These are phyloP conservation scores for Lapara coniferarum DNA, from an alignment of 2,888 invertebrate genomes.

Conservation along the genomic window DNA sequence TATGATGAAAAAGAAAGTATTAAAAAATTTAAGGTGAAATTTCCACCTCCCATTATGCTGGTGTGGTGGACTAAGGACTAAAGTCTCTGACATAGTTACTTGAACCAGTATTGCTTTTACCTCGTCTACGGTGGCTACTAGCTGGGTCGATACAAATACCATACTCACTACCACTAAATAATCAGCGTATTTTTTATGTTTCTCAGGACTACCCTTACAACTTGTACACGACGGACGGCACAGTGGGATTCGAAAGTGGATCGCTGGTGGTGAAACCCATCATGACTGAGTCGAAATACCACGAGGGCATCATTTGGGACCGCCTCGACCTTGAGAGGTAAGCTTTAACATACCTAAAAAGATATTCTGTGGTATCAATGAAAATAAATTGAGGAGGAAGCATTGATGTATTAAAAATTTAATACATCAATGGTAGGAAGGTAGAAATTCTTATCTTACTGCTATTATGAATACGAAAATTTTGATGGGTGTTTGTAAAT, in stretches of 20 bases:
- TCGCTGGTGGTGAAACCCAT: constrained; percentile 85
- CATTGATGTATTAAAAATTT: no score
- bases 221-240: constrained; percentile 84
- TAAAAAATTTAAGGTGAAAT: no score
- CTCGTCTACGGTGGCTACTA: neutral
- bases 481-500: no score
- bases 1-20: neutral
- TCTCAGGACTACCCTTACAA: constrained; percentile 87
- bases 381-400: no score
- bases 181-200: constrained; percentile 32
- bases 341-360: constrained; percentile 26
- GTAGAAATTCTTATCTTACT: no score
- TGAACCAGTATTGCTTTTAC: neutral
- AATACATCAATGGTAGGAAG: no score
- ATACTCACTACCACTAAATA: neutral
- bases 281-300: constrained; percentile 74
- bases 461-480: no score
- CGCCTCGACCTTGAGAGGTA: constrained; percentile 66
- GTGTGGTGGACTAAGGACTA: no score
- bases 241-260: constrained; percentile 79
- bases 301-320: constrained; percentile 74
- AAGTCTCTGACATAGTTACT: no score
- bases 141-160: neutral
- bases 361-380: no score
- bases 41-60: no score